phyloP scores from a whole-genome alignment of 2,797 vertebrate species.

The Lacerta viridis region DNA sequence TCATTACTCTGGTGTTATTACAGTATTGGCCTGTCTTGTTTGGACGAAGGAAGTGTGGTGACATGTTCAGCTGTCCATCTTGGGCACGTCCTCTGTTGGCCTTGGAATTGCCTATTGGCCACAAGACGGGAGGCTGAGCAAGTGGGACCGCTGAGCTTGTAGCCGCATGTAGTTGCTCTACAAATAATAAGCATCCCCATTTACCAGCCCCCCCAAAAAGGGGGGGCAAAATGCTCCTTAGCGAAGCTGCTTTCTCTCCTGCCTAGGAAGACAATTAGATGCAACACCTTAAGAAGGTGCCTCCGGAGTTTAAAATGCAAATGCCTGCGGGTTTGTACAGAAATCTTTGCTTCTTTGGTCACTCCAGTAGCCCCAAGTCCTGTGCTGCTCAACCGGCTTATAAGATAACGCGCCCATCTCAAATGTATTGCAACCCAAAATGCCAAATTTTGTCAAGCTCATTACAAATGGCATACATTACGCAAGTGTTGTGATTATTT shows the following conservation, averaged over 20 bases:
- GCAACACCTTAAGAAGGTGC: background rate
- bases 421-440: background rate
- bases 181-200: background rate
- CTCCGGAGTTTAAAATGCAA: background rate
- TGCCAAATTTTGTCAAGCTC: background rate
- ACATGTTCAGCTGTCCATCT: background rate
- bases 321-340: background rate
- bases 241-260: background rate
- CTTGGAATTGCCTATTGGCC: background rate
- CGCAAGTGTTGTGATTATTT: background rate
- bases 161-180: background rate
- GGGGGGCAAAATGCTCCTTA: background rate
- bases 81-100: background rate
- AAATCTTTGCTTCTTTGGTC: background rate
- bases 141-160: too few relatives aligned
- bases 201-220: too few relatives aligned
- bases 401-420: background rate
- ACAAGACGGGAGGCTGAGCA: background rate
- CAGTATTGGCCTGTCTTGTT: too few relatives aligned
- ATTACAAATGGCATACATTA: background rate
- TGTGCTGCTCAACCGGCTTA: background rate
- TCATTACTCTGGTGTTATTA: background rate
- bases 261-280: background rate
- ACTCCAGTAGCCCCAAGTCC: background rate
- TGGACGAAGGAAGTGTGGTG: background rate